A percentile compares a stretch with the other conserved stretches of the same genome.
Conservation (phyloP, 2,113 vertebrate genomes). For the Mola mola region DNA sequence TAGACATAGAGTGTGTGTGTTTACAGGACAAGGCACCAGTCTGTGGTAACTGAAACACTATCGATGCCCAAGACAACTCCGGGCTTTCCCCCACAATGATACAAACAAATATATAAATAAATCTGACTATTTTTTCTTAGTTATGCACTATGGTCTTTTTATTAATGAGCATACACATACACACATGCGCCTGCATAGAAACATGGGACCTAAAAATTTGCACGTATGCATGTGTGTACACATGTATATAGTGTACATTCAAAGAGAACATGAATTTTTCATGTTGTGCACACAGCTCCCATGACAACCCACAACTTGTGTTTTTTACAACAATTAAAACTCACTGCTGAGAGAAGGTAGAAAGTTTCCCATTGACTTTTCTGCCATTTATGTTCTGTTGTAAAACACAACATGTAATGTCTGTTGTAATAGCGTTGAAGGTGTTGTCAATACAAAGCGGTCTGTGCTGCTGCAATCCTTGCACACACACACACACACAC, state of each 20-base stretch:
- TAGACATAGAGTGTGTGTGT: not conserved
- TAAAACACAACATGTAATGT: not conserved
- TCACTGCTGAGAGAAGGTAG: too few relatives aligned
- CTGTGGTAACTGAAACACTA: constrained; percentile 14
- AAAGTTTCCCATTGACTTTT: constrained; percentile 8
- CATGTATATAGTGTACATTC: too few relatives aligned
- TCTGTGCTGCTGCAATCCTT: constrained; percentile 14
- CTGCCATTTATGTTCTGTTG: constrained; percentile 4
- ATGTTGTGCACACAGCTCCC: not conserved
- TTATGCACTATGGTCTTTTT: constrained; percentile 10
- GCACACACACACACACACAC: constrained; percentile 1
- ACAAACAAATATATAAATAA: constrained; percentile 39
- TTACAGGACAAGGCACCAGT: constrained; percentile 2
- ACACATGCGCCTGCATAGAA: not conserved
- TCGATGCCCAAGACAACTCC: constrained; percentile 40
- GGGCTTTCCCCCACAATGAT: constrained; percentile 35
- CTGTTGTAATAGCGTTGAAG: not conserved
- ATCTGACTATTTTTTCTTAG: constrained; percentile 31
- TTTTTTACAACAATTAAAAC: too few relatives aligned
- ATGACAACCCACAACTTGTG: too few relatives aligned
- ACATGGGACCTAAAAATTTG: too few relatives aligned
- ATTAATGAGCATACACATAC: constrained; percentile 13
- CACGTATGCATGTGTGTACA: constrained; percentile 4
- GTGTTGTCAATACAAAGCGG: constrained; percentile 2
- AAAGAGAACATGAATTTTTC: constrained; percentile 18